Percentiles rank a stretch among this genome's conserved stretches.
phyloP scores from a whole-genome alignment of 2,888 invertebrate species.

The Hoplodrina ambigua region DNA sequence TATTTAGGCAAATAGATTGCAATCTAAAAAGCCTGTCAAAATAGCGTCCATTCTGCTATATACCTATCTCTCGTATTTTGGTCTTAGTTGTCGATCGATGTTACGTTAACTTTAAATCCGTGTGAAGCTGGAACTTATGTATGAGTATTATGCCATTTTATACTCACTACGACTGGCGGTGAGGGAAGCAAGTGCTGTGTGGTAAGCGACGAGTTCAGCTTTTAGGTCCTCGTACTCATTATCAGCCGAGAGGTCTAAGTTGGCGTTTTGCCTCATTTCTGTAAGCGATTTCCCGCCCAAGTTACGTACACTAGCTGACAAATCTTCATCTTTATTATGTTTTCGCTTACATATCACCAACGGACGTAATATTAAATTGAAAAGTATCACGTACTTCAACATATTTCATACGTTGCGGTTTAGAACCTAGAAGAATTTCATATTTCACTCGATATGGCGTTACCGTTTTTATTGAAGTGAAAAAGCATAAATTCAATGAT shows the following conservation, averaged over 20 bases:
- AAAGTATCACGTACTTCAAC: constrained; percentile 69
- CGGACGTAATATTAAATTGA: constrained; percentile 66
- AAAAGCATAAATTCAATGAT: constrained; percentile 80
- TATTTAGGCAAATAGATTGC: constrained; percentile 25
- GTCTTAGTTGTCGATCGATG: neutral
- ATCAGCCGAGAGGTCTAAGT: constrained; percentile 81
- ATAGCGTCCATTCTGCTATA: neutral
- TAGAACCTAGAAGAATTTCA: constrained; percentile 45
- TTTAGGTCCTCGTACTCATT: constrained; percentile 86
- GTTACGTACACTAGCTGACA: constrained; percentile 56
- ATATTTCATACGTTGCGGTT: constrained; percentile 70
- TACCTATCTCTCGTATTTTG: neutral
- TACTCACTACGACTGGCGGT: constrained; percentile 68
- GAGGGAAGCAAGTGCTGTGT: constrained; percentile 79
- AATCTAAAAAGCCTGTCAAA: neutral
- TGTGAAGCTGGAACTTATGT: neutral
- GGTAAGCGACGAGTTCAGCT: constrained; percentile 84
- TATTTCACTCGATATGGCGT: constrained; percentile 49
- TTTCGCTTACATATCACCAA: constrained; percentile 48
- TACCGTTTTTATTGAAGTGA: constrained; percentile 76
- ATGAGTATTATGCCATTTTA: neutral
- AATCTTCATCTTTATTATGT: constrained; percentile 35
- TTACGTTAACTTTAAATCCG: neutral
- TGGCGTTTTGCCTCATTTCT: constrained; percentile 76
- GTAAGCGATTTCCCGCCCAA: constrained; percentile 71